Base-by-base conservation (phyloP, 2,888 invertebrate species). In the Platycnemis pennipes region DNA sequence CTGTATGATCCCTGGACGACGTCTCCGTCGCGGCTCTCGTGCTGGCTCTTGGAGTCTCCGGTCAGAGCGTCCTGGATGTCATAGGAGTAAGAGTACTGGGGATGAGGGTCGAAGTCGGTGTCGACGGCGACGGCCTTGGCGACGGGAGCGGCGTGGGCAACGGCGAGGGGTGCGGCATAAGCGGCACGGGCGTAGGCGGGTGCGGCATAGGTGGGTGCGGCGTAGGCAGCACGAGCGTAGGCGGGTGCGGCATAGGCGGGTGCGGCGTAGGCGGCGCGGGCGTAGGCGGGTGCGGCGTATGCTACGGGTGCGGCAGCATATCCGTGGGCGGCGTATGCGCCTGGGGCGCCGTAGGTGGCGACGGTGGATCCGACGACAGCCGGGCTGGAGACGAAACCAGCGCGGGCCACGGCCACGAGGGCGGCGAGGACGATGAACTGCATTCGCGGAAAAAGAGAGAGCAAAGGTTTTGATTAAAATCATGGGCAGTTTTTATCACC, bases 391-490 rank as follows among this genome's bases (percentile, higher is more conserved):
- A 95, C 94, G 96, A 96, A 95, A 96, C 96, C 26, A 96, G 95
- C 37, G 96, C 95, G 96, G 96, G 96, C 96, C 96, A 96, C 63
- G 96, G 96, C 88, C 96, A 96, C 63, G 96, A 96, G 77, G 96
- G 95, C 94, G 96, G 95, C 95, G 96, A 97, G 97, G 96, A 97
- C 96, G 96, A 97, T 96, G 96, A 97, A 96, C 97, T 95, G 95
- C n/a, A 31, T 77, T 22, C 69, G 87, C 19, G n/a, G 42, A 87
- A 53, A 53, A n/a, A 94, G 53, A 37, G 0, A 77, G 8, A 63
- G 13, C 11, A 77, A 77, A 77, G 13, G 37, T 37, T 31, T 77
- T 37, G n/a, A 77, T 77, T 77, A 77, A 77, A 77, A 77, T 77
- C 7, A 77, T 11, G 31, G 26, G n/a, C n/a, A n/a, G n/a, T n/a